A percentile compares a stretch with the other conserved stretches of the same genome.
Conservation (phyloP, 2,113 vertebrate species). For the Xenopus tropicalis region UCB_Xtro_10.0 CM004447.2:22250001-22250500, state of each 20-base stretch:
- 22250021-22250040: not conserved
- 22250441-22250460: too few species aligned
- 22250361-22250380: constrained; percentile 15
- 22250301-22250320: constrained; percentile 9
- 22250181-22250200: constrained; percentile 29
- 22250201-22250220: not conserved
- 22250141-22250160: constrained; percentile 8
- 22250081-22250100: not conserved
- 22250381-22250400: constrained; percentile 7
- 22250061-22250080: not conserved
- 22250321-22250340: constrained; percentile 11
- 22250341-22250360: constrained; percentile 1
- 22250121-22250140: not conserved
- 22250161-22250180: not conserved
- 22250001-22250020: constrained; percentile 1
- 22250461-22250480: too few species aligned
- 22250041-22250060: not conserved
- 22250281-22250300: constrained; percentile 11
- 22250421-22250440: too few species aligned
- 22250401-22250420: constrained; percentile 3
- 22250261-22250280: constrained; percentile 29
- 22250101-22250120: not conserved
- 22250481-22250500: too few species aligned
- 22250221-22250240: not conserved
- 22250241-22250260: constrained; percentile 14